Conservation (phyloP, 2,797 vertebrate species). For the Helostoma temminkii region DNA sequence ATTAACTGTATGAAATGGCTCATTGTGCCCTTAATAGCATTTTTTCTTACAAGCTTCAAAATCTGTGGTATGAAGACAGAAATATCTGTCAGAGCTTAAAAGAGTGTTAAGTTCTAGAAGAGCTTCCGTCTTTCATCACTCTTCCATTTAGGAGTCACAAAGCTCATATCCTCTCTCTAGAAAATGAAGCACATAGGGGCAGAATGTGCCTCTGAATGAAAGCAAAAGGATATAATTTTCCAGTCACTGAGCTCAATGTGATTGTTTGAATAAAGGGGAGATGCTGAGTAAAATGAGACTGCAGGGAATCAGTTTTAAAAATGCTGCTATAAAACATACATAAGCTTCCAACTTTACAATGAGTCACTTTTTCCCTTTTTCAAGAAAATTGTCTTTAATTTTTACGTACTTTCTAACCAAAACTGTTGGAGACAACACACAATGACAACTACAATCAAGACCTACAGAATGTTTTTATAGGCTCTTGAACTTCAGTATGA, state of each 20-base stretch:
- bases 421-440: background rate
- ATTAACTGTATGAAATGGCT: background rate
- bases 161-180: slow-evolving; percentile 36
- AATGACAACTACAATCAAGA: slow-evolving; percentile 12
- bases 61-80: background rate
- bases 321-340: slow-evolving; percentile 41
- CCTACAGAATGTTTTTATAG: background rate
- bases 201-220: slow-evolving; percentile 32
- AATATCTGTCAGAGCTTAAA: slow-evolving; percentile 18
- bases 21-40: background rate
- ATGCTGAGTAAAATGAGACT: slow-evolving; percentile 41
- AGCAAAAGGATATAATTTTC: slow-evolving; percentile 40
- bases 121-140: slow-evolving; percentile 23
- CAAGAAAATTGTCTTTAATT: slow-evolving; percentile 27
- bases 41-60: slow-evolving; percentile 3
- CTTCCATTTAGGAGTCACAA: slow-evolving; percentile 21
- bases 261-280: slow-evolving; percentile 50
- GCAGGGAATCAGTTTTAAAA: slow-evolving; percentile 30
- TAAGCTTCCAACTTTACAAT: slow-evolving; percentile 32
- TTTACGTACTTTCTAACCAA: slow-evolving; percentile 25
- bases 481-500: background rate
- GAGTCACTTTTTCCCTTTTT: slow-evolving; percentile 30
- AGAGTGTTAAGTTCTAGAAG: slow-evolving; percentile 11
- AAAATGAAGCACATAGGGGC: slow-evolving; percentile 18
- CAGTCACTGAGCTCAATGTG: slow-evolving; percentile 43